A percentile compares a stretch with the other conserved stretches of the same genome.
These are phyloP conservation scores for Bombus impatiens DNA, from an alignment of 1,140 invertebrate genomes.

Conservation along the genomic window DNA sequence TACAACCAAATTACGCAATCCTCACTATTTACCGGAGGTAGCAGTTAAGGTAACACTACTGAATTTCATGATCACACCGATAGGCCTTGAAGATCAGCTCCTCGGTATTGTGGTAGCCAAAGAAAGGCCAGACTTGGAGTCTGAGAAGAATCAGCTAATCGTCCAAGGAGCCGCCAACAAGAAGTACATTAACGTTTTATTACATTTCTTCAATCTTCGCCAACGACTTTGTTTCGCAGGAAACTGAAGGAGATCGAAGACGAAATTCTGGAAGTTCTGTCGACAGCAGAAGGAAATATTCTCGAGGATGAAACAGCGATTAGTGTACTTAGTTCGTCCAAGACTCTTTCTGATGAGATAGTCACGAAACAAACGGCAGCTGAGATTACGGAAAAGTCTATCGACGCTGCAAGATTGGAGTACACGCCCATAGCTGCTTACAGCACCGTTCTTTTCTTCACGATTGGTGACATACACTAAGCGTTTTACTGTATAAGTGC, in stretches of 20 bases:
- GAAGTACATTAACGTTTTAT: conserved; percentile 78
- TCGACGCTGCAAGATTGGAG: conserved; percentile 91
- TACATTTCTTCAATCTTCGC: background rate
- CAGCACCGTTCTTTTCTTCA: conserved; percentile 96
- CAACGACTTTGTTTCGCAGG: conserved; percentile 80
- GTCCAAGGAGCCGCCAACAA: conserved; percentile 96
- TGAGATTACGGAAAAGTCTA: conserved; percentile 93
- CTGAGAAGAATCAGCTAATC: conserved; percentile 95
- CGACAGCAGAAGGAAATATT: conserved; percentile 95
- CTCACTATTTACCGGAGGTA: conserved; percentile 96
- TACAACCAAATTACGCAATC: conserved; percentile 96
- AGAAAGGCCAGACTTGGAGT: conserved; percentile 95
- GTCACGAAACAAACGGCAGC: conserved; percentile 93
- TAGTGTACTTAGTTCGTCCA: conserved; percentile 94
- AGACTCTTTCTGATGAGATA: conserved; percentile 93
- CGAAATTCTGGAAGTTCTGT: conserved; percentile 94
- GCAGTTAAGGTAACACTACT: conserved; percentile 95
- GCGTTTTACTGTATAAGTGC: too few species aligned
- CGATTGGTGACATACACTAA: conserved; percentile 88
- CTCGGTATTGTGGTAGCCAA: conserved; percentile 96
- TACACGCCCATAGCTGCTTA: conserved; percentile 95
- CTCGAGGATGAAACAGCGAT: conserved; percentile 98
- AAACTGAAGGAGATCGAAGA: conserved; percentile 97
- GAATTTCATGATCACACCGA: conserved; percentile 96
- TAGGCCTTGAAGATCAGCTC: conserved; percentile 95